phyloP scores from a whole-genome alignment of 1,140 invertebrate species.

The Sitophilus oryzae region DNA sequence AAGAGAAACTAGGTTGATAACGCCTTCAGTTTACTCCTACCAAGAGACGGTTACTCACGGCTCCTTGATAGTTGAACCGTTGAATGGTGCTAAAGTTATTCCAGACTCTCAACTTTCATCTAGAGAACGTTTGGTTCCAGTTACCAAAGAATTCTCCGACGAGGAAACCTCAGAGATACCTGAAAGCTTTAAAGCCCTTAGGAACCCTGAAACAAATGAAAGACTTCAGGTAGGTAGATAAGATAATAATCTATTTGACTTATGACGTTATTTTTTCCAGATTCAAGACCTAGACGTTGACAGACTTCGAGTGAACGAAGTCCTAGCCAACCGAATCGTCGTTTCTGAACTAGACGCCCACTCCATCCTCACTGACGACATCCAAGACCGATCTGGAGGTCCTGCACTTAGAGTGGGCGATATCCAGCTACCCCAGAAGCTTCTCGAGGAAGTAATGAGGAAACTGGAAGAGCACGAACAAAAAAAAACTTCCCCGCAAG shows the following conservation, averaged over 20 bases:
- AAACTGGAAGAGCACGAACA: conserved; percentile 16
- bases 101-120: conserved; percentile 27
- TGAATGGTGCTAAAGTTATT: conserved; percentile 30
- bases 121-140: conserved; percentile 26
- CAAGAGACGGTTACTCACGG: conserved; percentile 42
- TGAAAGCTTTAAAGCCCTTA: conserved; percentile 34
- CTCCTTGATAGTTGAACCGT: conserved; percentile 37
- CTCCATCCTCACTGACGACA: conserved; percentile 61
- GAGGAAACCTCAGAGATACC: conserved; percentile 40
- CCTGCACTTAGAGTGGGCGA: conserved; percentile 56
- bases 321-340: conserved; percentile 69
- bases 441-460: conserved; percentile 55
- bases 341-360: conserved; percentile 73
- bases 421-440: conserved; percentile 57
- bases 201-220: conserved; percentile 43
- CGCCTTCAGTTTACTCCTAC: conserved; percentile 37
- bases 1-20: conserved; percentile 44
- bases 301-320: conserved; percentile 64
- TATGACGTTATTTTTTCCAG: no score
- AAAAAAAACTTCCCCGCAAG: conserved; percentile 40
- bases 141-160: conserved; percentile 23
- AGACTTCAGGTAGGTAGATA: conserved; percentile 46
- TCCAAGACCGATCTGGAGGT: conserved; percentile 54
- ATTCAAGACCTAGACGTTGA: conserved; percentile 71
- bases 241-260: no score